Base-by-base conservation (phyloP, 2,888 invertebrate genomes). In the Monopis laevigella region DNA sequence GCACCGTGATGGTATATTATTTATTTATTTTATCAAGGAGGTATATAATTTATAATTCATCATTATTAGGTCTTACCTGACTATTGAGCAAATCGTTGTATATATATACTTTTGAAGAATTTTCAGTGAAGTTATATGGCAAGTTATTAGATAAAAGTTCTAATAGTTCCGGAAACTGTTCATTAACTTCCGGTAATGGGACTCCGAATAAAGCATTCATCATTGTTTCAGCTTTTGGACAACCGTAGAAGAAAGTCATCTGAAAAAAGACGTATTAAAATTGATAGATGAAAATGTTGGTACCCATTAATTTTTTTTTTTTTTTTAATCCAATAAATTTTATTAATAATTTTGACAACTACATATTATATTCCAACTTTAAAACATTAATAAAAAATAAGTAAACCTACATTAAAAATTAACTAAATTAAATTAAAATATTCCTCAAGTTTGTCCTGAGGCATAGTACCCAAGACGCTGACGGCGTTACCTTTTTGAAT, bases 151-250 rank as follows among this genome's bases (percentile, higher is more conserved):
- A 11, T 12, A 36, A 16, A 4, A 36, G 21, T 21, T 36, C 21
- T 8, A 36, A 11, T n/a, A 36, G 36, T 2, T 21, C 19, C 2
- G 6, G 21, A 21, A 21, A 11, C 11, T 36, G 19, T 2, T 19
- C 36, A 11, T 21, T 36, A 16, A 36, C 12, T 11, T 18, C 36
- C 4, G 36, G 36, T 12, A 21, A 8, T n/a, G 21, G 21, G 19
- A 2, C 11, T 21, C 12, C 12, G 21, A 11, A 4, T 3, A 36
- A 11, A 36, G 7, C 21, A 2, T 2, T 7, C 21, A 36, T 21
- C 2, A 36, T n/a, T 62, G 43, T 11, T 55, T 59, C 17, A 80
- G 48, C 2, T 53, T 21, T 54, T 47, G 24, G 70, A 73, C 1
- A 81, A 50, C 6, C 47, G 48, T 45, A 64, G 51, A 39, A 36